A percentile compares a stretch with the other conserved stretches of the same genome.
Conservation (phyloP, 2,888 invertebrate species). For the Mechanitis mazaeus region DNA sequence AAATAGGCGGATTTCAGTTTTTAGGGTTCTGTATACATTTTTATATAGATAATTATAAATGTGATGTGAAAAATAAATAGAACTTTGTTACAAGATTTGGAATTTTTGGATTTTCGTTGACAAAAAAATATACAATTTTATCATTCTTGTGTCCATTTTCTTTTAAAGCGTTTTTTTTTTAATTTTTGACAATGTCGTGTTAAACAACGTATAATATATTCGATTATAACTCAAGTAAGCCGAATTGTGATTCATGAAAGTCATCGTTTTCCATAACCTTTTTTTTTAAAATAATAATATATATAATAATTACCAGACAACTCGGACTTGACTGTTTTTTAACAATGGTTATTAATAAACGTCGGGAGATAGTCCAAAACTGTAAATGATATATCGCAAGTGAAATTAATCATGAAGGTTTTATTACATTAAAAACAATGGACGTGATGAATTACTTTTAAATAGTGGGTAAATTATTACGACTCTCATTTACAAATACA, state of each 20-base stretch:
- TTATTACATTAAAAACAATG: conserved; percentile 28
- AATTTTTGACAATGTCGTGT: no score
- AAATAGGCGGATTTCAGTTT: conserved; percentile 25
- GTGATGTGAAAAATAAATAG: no score
- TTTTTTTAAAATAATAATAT: not conserved
- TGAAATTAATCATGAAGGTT: conserved; percentile 21
- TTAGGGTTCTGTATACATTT: conserved; percentile 16
- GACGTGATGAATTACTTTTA: conserved; percentile 20
- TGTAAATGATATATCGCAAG: conserved; percentile 27
- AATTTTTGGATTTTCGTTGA: no score
- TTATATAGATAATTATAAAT: not conserved
- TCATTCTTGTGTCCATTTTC: no score
- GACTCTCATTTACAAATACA: not conserved
- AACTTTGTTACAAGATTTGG: no score
- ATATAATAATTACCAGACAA: not conserved
- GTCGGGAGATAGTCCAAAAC: conserved; percentile 23
- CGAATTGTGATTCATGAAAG: no score
- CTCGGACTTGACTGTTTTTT: conserved; percentile 11
- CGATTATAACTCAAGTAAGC: no score
- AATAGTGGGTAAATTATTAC: conserved; percentile 8
- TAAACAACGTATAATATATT: no score
- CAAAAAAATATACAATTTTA: no score
- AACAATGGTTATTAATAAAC: conserved; percentile 27
- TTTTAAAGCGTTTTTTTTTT: no score
- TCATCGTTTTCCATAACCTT: no score